A percentile compares a stretch with the other conserved stretches of the same genome.
Evolutionary conservation across 2,113 vertebrate species (phyloP).

Genomic region (Phalacrocorax carbo): DNA sequence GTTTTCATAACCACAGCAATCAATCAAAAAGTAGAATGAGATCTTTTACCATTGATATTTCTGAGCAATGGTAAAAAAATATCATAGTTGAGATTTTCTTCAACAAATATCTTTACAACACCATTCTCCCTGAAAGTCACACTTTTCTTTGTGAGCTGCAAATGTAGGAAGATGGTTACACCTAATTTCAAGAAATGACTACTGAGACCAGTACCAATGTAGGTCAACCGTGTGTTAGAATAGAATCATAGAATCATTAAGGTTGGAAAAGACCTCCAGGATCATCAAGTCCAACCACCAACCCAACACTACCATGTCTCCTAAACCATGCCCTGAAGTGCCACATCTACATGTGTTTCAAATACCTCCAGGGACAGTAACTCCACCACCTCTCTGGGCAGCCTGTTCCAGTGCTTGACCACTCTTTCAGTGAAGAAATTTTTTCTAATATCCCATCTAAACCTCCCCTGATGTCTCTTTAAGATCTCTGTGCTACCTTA

Average conservation of each 20-base stretch:
- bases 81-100: not conserved
- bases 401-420: too few species aligned
- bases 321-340: too few species aligned
- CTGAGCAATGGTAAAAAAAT: not conserved
- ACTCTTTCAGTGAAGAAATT: too few species aligned
- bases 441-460: too few species aligned
- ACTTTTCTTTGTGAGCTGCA: not conserved
- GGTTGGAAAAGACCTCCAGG: too few species aligned
- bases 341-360: too few species aligned
- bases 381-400: too few species aligned
- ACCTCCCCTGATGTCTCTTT: not conserved
- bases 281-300: too few species aligned
- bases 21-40: conserved; percentile 37
- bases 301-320: too few species aligned
- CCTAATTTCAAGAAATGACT: not conserved
- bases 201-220: not conserved
- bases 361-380: too few species aligned
- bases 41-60: not conserved
- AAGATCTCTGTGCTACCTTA: not conserved
- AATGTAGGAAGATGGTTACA: not conserved
- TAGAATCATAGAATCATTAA: too few species aligned
- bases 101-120: not conserved
- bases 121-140: not conserved
- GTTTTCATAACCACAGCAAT: conserved; percentile 41
- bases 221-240: not conserved